These are phyloP conservation scores for Aplocera efformata DNA, from an alignment of 2,888 invertebrate genomes.

Conservation along the genomic window DNA sequence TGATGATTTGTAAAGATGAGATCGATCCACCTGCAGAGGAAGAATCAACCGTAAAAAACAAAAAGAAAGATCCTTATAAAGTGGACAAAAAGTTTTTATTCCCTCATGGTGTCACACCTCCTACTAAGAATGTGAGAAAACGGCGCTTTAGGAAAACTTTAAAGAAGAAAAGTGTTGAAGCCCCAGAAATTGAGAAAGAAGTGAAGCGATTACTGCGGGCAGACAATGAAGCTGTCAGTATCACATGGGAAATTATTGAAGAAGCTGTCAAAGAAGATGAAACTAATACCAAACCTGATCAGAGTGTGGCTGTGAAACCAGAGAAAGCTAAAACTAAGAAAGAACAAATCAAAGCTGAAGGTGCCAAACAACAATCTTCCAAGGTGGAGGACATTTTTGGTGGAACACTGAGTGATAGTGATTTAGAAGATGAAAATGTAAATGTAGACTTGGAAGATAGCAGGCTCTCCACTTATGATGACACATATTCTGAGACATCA, in stretches of 20 bases:
- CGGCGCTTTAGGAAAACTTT: constrained; percentile 96
- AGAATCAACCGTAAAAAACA: constrained; percentile 88
- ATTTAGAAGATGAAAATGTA: constrained; percentile 87
- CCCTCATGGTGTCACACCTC: constrained; percentile 98
- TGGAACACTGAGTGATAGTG: constrained; percentile 94
- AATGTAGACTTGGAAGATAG: constrained; percentile 92
- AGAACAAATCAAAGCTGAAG: constrained; percentile 48
- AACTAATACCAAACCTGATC: constrained; percentile 75
- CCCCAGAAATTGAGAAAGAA: constrained; percentile 99
- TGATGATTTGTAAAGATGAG: constrained; percentile 94
- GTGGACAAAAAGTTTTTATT: constrained; percentile 94
- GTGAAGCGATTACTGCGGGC: constrained; percentile 94
- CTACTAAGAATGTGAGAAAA: constrained; percentile 96
- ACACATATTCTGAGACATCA: constrained; percentile 84
- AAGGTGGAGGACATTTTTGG: constrained; percentile 91
- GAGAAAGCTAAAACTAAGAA: constrained; percentile 70
- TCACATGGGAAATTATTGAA: constrained; percentile 93
- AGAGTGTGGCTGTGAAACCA: constrained; percentile 41
- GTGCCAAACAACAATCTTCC: constrained; percentile 48
- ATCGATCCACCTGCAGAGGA: constrained; percentile 90
- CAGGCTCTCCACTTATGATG: constrained; percentile 87
- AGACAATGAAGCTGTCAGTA: constrained; percentile 95
- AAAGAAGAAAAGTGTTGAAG: constrained; percentile 98
- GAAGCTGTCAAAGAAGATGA: constrained; percentile 91
- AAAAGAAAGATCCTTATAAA: constrained; percentile 91